Conservation (phyloP, 2,888 invertebrate genomes). For the Drosophila borealis region DNA sequence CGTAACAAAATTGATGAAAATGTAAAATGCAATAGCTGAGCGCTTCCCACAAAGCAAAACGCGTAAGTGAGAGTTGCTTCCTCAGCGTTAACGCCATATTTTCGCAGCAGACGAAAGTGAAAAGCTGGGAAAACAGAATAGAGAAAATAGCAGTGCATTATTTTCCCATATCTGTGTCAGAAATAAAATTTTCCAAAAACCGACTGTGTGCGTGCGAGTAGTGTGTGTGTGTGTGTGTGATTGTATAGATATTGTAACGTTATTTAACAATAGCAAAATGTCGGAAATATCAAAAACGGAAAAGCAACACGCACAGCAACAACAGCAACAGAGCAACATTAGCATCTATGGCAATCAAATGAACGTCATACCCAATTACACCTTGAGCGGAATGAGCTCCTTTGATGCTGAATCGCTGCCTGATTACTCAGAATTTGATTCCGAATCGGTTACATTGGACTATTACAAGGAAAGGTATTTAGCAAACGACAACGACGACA, state of each 20-base stretch:
- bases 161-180: constrained; percentile 52
- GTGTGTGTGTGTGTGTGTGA: constrained; percentile 23
- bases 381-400: constrained; percentile 85
- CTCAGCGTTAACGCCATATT: constrained; percentile 58
- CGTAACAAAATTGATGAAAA: constrained; percentile 28
- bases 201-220: constrained; percentile 25
- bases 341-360: constrained; percentile 64
- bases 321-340: constrained; percentile 54
- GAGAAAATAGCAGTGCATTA: constrained; percentile 66
- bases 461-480: constrained; percentile 86
- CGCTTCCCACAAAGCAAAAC: constrained; percentile 38
- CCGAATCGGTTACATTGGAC: constrained; percentile 86
- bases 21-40: constrained; percentile 49
- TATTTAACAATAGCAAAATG: constrained; percentile 49
- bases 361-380: constrained; percentile 76
- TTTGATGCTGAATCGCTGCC: constrained; percentile 86
- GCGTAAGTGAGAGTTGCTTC: constrained; percentile 58
- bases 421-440: constrained; percentile 87
- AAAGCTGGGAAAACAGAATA: constrained; percentile 70
- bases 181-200: constrained; percentile 49
- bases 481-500: constrained; percentile 19
- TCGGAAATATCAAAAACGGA: constrained; percentile 50
- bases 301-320: constrained; percentile 61
- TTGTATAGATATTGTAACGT: constrained; percentile 29
- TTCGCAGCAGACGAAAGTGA: constrained; percentile 58